phyloP scores from a whole-genome alignment of 1,140 invertebrate species.

The Lepidurus packardi region DNA sequence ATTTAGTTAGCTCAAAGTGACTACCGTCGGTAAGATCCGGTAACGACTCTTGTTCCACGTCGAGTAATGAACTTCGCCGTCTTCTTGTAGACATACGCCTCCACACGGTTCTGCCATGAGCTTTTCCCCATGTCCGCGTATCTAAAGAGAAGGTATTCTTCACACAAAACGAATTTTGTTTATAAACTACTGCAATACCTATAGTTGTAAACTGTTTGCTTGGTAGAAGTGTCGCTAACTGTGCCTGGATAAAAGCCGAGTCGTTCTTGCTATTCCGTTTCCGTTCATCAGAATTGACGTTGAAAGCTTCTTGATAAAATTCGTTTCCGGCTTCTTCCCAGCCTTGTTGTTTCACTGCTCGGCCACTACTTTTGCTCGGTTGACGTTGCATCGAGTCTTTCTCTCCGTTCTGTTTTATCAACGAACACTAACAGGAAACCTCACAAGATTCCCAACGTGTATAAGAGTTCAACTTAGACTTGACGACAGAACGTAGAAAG shows the following conservation, averaged over 20 bases:
- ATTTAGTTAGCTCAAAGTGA: not conserved
- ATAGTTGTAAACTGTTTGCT: slow-evolving; percentile 58
- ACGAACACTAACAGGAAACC: too few species aligned
- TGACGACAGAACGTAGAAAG: too few species aligned
- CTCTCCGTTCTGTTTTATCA: not conserved
- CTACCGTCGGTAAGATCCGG: slow-evolving; percentile 38
- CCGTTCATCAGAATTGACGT: slow-evolving; percentile 57
- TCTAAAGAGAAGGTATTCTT: slow-evolving; percentile 40
- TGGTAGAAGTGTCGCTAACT: slow-evolving; percentile 65
- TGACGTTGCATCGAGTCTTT: not conserved
- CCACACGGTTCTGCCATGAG: slow-evolving; percentile 23
- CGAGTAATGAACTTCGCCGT: slow-evolving; percentile 25
- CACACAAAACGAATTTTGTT: not conserved
- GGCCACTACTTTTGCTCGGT: not conserved
- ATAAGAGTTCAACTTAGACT: too few species aligned
- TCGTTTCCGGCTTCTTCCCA: slow-evolving; percentile 79
- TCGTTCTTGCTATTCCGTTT: slow-evolving; percentile 51
- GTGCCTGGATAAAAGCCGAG: slow-evolving; percentile 48
- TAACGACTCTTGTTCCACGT: slow-evolving; percentile 35
- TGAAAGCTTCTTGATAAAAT: slow-evolving; percentile 79
- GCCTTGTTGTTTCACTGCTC: slow-evolving; percentile 45
- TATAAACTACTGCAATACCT: slow-evolving; percentile 24
- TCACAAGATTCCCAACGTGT: too few species aligned
- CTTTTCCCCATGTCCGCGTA: slow-evolving; percentile 40
- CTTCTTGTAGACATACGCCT: slow-evolving; percentile 11